Conservation (phyloP, 2,888 invertebrate species). For the Ophion costatus region DNA sequence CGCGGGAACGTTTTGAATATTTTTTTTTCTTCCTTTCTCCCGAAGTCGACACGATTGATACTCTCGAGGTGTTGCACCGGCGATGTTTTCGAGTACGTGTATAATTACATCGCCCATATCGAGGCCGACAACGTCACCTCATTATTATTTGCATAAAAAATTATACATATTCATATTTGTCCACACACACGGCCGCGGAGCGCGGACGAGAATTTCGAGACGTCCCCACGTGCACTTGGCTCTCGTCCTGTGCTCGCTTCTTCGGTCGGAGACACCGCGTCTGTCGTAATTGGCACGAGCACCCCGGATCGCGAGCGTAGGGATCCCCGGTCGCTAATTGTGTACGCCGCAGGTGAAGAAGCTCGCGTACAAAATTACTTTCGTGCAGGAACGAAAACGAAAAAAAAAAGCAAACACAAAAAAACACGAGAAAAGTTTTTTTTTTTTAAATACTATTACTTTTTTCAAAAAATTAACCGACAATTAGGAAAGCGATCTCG, state of each 20-base stretch:
- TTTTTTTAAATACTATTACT: neutral
- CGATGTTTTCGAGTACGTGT: slow-evolving; percentile 41
- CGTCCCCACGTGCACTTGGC: slow-evolving; percentile 59
- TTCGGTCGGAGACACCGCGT: slow-evolving; percentile 60
- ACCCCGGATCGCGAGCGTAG: slow-evolving; percentile 52
- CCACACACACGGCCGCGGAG: neutral
- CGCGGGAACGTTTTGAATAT: neutral
- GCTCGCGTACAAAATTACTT: neutral
- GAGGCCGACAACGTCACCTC: slow-evolving; percentile 60
- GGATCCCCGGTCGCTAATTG: slow-evolving; percentile 10
- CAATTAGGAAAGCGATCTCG: neutral
- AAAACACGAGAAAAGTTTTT: neutral
- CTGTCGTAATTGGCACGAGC: slow-evolving; percentile 64
- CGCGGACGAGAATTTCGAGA: slow-evolving; percentile 38
- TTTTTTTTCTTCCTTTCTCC: neutral
- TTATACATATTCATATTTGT: neutral
- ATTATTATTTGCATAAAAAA: slow-evolving; percentile 27
- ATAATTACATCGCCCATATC: slow-evolving; percentile 60
- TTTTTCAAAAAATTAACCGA: neutral
- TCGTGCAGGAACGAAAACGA: neutral
- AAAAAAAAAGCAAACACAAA: neutral
- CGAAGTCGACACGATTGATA: neutral
- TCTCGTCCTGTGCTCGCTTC: slow-evolving; percentile 26
- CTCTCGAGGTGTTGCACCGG: neutral
- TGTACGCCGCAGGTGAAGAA: neutral